Conservation (phyloP, 2,797 vertebrate species). For the Chrosomus eos region DNA sequence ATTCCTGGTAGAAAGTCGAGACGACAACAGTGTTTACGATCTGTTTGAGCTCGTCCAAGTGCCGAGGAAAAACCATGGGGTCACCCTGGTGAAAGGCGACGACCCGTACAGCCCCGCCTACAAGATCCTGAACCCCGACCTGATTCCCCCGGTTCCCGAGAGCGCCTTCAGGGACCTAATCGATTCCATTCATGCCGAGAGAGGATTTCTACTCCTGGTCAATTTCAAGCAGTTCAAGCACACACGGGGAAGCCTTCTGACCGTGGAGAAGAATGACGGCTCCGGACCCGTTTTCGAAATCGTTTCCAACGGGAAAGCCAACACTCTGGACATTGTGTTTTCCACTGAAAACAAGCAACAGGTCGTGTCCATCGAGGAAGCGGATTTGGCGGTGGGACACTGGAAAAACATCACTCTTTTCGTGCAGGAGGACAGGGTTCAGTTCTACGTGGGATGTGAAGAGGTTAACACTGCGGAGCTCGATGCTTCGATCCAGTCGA, state of each 20-base stretch:
- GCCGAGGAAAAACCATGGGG: slow-evolving; percentile 88
- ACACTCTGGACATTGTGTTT: slow-evolving; percentile 94
- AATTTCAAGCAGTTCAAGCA: slow-evolving; percentile 90
- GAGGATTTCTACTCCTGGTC: slow-evolving; percentile 92
- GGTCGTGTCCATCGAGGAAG: slow-evolving; percentile 90
- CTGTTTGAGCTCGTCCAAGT: slow-evolving; percentile 90
- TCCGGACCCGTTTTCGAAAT: slow-evolving; percentile 90
- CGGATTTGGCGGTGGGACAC: slow-evolving; percentile 88
- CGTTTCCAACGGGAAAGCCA: slow-evolving; percentile 91
- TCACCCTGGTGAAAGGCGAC: slow-evolving; percentile 90
- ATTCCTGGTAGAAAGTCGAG: slow-evolving; percentile 74
- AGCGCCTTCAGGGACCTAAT: slow-evolving; percentile 82
- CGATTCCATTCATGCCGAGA: slow-evolving; percentile 80
- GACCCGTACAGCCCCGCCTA: slow-evolving; percentile 87
- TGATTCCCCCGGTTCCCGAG: slow-evolving; percentile 86
- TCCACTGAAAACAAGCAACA: slow-evolving; percentile 88
- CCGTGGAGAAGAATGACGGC: slow-evolving; percentile 86
- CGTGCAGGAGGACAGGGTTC: slow-evolving; percentile 89
- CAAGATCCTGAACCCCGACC: slow-evolving; percentile 91
- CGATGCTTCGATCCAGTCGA: slow-evolving; percentile 91
- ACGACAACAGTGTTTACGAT: slow-evolving; percentile 87
- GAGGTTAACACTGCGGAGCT: slow-evolving; percentile 89
- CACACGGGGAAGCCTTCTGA: slow-evolving; percentile 88
- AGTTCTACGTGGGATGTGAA: slow-evolving; percentile 91
- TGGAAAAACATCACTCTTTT: slow-evolving; percentile 97